A percentile compares a stretch with the other conserved stretches of the same genome.
phyloP scores from a whole-genome alignment of 2,888 invertebrate species.

The Melanargia galathea region DNA sequence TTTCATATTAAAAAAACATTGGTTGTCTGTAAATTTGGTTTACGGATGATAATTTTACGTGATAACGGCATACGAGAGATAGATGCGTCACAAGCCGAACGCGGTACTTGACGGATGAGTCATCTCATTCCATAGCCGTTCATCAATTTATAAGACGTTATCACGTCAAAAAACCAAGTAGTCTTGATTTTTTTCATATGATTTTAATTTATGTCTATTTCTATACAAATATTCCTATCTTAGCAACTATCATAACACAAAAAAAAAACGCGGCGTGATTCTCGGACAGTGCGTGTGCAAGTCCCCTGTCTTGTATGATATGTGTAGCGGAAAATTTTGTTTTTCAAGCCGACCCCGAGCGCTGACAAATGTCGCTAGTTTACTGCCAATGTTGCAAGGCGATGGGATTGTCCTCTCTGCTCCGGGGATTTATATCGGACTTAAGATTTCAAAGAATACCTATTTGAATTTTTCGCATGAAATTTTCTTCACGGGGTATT shows the following conservation, averaged over 20 bases:
- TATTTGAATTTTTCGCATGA: constrained; percentile 21
- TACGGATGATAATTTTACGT: no score
- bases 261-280: constrained; percentile 37
- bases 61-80: no score
- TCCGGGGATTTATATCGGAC: constrained; percentile 23
- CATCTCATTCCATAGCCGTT: no score
- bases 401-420: constrained; percentile 31
- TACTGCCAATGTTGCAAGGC: constrained; percentile 47
- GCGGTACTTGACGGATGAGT: no score
- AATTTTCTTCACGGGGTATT: background rate
- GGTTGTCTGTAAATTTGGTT: no score
- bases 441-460: constrained; percentile 25
- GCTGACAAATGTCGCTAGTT: constrained; percentile 75
- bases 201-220: no score
- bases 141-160: no score
- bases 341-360: constrained; percentile 66
- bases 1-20: no score
- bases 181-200: no score
- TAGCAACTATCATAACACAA: background rate
- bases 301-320: constrained; percentile 72
- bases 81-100: no score
- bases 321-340: constrained; percentile 81
- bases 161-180: no score
- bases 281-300: constrained; percentile 55
- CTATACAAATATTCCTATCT: no score